These are phyloP conservation scores for Amyelois transitella DNA, from an alignment of 1,140 invertebrate species.

Conservation along the genomic window DNA sequence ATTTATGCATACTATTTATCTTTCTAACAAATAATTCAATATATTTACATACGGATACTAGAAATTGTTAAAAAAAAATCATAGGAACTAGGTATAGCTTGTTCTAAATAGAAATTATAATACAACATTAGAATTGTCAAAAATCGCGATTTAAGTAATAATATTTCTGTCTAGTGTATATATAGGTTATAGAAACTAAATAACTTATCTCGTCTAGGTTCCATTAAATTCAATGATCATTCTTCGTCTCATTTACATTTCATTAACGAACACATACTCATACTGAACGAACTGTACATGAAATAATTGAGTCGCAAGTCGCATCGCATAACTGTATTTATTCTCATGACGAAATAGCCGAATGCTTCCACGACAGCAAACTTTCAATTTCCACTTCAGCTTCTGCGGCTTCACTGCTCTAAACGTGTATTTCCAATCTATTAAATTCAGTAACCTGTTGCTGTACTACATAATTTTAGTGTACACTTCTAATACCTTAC, in stretches of 20 bases:
- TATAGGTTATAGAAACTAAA: background rate
- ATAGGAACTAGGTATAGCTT: background rate
- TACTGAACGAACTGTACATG: background rate
- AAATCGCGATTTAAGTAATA: background rate
- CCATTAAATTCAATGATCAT: conserved; percentile 4
- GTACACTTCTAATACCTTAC: background rate
- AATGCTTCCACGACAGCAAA: conserved; percentile 42
- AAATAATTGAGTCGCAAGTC: conserved; percentile 12
- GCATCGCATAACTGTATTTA: conserved; percentile 4
- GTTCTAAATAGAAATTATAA: background rate
- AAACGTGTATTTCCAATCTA: conserved; percentile 11
- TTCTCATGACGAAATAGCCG: conserved; percentile 11
- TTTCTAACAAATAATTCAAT: conserved; percentile 19
- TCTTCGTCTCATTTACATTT: conserved; percentile 4
- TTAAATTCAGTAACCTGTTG: background rate
- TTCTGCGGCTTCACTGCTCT: conserved; percentile 51
- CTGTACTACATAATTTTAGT: background rate
- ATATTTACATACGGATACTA: conserved; percentile 11
- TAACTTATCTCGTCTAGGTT: conserved; percentile 1
- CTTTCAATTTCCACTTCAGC: conserved; percentile 43
- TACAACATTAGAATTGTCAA: background rate
- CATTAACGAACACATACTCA: conserved; percentile 5
- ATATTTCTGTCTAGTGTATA: background rate
- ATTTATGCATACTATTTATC: conserved; percentile 23
- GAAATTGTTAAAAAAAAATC: background rate